These are phyloP conservation scores for Drosophila ohnishii DNA, from an alignment of 1,140 invertebrate species.

Conservation along the genomic window DNA sequence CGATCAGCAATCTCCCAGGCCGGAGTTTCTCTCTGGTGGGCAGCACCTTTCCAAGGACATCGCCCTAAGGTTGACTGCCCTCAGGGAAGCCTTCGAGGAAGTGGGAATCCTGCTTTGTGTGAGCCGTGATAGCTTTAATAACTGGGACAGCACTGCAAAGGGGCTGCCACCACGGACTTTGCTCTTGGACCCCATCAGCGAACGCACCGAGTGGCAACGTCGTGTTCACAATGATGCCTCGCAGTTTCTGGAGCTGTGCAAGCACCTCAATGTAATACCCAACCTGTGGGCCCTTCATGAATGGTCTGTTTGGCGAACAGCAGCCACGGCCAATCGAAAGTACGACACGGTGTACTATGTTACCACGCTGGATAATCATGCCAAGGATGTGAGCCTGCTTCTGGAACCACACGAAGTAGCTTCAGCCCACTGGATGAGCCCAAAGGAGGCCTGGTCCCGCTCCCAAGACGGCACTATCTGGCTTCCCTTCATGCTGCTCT, in stretches of 20 bases:
- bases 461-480: conserved; percentile 86
- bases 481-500: conserved; percentile 85
- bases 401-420: conserved; percentile 62
- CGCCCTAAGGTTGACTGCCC: conserved; percentile 91
- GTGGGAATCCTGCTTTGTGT: conserved; percentile 90
- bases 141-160: conserved; percentile 4
- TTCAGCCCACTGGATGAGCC: conserved; percentile 56
- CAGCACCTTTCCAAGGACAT: conserved; percentile 85
- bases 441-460: conserved; percentile 80
- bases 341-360: conserved; percentile 93
- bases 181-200: conserved; percentile 14
- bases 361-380: conserved; percentile 84
- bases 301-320: conserved; percentile 94
- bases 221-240: conserved; percentile 87
- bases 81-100: conserved; percentile 96
- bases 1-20: conserved; percentile 60
- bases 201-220: conserved; percentile 75
- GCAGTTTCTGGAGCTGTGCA: conserved; percentile 90
- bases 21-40: conserved; percentile 35
- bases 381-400: conserved; percentile 40
- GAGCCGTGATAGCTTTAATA: neutral
- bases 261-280: conserved; percentile 88
- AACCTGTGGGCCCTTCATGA: conserved; percentile 92
- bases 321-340: conserved; percentile 84
- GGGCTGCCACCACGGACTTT: conserved; percentile 23